Evolutionary conservation across 2,113 vertebrate species (phyloP).

Genomic region (Cinclus cinclus): DNA sequence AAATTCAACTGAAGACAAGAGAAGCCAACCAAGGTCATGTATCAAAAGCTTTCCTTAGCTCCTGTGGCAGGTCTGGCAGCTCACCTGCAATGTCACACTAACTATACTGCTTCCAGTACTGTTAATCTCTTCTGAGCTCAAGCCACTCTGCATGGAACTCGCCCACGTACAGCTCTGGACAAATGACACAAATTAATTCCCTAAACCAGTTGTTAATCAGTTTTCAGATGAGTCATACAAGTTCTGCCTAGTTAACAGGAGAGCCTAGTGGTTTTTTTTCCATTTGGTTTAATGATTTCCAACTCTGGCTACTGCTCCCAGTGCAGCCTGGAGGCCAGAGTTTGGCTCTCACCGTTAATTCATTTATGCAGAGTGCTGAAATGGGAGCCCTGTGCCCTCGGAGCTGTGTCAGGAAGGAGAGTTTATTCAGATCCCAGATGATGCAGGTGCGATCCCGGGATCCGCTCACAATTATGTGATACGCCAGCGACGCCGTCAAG

Average conservation of each 20-base stretch:
- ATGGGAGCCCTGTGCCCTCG: constrained; percentile 93
- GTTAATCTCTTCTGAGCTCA: background rate
- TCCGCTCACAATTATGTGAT: constrained; percentile 95
- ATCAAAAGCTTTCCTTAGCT: background rate
- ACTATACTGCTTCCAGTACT: background rate
- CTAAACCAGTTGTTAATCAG: background rate
- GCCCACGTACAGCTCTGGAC: accelerated
- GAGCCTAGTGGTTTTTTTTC: background rate
- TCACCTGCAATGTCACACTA: background rate
- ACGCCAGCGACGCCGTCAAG: constrained; percentile 88
- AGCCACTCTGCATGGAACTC: background rate
- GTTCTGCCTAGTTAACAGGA: background rate
- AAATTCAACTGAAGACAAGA: background rate
- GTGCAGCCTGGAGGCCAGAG: accelerated
- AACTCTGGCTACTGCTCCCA: background rate
- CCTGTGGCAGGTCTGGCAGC: background rate
- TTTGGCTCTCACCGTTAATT: constrained; percentile 85
- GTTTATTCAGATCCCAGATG: constrained; percentile 97
- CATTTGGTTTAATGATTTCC: background rate
- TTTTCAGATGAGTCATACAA: background rate
- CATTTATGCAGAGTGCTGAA: constrained; percentile 96
- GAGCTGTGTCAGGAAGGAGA: constrained; percentile 94
- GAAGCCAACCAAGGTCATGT: background rate
- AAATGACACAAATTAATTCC: background rate
- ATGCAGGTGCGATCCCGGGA: constrained; percentile 97